Percentiles rank a stretch among this genome's conserved stretches.
phyloP scores from a whole-genome alignment of 2,113 vertebrate species.

The Ceyx cyanopectus region DNA sequence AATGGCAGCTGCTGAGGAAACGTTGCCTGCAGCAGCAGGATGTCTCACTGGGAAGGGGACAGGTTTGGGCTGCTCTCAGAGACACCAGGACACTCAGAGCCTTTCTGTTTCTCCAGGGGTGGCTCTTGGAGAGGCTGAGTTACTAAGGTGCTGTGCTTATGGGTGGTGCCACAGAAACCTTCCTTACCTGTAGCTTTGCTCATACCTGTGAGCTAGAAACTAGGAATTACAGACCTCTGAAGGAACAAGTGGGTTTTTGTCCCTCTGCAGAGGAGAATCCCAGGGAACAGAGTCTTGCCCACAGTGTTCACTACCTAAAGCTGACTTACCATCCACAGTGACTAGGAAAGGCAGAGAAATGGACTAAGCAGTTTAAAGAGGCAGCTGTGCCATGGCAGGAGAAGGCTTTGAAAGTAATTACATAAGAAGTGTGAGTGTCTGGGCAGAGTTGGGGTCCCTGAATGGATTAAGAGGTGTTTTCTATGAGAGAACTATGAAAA shows the following conservation, averaged over 20 bases:
- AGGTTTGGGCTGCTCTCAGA: not conserved
- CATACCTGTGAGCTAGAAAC: not conserved
- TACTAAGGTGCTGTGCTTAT: not conserved
- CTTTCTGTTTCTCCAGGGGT: not conserved
- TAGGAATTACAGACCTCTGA: not conserved
- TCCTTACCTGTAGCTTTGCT: not conserved
- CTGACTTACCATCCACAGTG: not conserved
- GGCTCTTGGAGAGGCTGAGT: not conserved
- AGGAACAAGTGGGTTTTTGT: not conserved
- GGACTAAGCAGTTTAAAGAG: not conserved
- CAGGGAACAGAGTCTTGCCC: not conserved
- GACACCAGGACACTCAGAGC: not conserved
- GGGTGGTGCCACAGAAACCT: not conserved
- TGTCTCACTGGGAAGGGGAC: not conserved
- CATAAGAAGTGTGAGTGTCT: fast-evolving
- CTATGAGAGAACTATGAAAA: not conserved
- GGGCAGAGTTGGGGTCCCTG: not conserved
- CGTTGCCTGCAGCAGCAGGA: not conserved
- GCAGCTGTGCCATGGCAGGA: not conserved
- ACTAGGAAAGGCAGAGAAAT: not conserved
- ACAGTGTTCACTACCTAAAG: not conserved
- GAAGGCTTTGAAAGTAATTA: not conserved
- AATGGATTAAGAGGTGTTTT: not conserved
- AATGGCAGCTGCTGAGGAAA: not conserved
- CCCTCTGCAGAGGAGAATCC: not conserved